Percentiles rank a stretch among this genome's conserved stretches.
phyloP scores from a whole-genome alignment of 2,888 invertebrate species.

The Coronaproctus castanopsis region DNA sequence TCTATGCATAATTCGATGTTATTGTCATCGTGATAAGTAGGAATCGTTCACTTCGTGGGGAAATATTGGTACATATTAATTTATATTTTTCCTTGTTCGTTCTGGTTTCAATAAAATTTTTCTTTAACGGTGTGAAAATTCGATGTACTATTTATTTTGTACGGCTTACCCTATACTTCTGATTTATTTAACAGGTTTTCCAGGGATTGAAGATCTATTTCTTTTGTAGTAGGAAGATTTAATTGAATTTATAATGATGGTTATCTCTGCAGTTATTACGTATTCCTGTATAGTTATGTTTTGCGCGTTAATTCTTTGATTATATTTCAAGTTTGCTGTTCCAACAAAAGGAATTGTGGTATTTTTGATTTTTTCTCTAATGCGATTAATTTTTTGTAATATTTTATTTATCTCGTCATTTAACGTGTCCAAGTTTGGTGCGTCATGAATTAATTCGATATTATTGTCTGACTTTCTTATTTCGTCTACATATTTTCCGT shows the following conservation, averaged over 20 bases:
- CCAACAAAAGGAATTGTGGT: not conserved
- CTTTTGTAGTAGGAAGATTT: not conserved
- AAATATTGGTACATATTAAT: not conserved
- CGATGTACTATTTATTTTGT: not conserved
- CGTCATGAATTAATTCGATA: not conserved
- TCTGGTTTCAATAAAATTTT: not conserved
- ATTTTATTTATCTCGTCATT: not conserved
- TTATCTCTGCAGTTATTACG: not conserved
- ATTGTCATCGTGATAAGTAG: too few species aligned
- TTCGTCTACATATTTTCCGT: not conserved
- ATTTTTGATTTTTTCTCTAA: not conserved
- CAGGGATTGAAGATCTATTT: not conserved
- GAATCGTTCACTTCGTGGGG: not conserved
- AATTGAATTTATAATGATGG: not conserved
- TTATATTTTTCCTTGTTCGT: not conserved
- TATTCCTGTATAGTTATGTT: not conserved
- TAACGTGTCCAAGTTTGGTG: not conserved
- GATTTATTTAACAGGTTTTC: not conserved
- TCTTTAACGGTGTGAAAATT: not conserved
- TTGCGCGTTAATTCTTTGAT: not conserved
- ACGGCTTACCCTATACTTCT: not conserved
- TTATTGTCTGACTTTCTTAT: not conserved
- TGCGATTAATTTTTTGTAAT: not conserved
- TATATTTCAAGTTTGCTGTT: not conserved
- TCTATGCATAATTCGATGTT: not conserved